Evolutionary conservation across 1,140 invertebrate genomes (phyloP), one percentile per base, ranked within the genome.

Genomic region (Grapholita molesta): DNA sequence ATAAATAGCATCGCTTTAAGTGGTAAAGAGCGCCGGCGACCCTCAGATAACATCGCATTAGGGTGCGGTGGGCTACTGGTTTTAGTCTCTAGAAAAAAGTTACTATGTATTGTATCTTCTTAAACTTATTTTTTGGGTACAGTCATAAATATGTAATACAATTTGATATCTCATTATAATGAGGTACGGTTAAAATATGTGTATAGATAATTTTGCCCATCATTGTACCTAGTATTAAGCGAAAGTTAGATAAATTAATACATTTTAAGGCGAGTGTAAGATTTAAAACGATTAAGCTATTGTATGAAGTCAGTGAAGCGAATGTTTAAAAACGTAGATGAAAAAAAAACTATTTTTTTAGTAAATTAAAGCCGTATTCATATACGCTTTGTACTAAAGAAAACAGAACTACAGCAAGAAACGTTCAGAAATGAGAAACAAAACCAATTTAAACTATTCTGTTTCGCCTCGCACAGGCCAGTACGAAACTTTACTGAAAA

Each of bases 1-100:
- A 89, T 88, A 86, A 88, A 90, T 90, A 88, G 84, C 75, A 21
- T 68, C 69, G 73, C 79, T 86, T 88, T 85, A 88, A 88, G 88
- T 86, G 83, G 86, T 81, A 88, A 88, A 89, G 83, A 78, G 76
- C 75, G 85, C 86, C 87, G 86, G 77, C 80, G 81, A 71, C 71
- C 69, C 67, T 52, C 70, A 11, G 86, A 90, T 90, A 90, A 88
- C 76, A 88, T 88, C 84, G 75, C 88, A 90, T 88, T 88, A 90
- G 83, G 84, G 80, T 71, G 74, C 73, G 73, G 72, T 68, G 71
- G 80, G 85, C 87, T 89, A 87, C 87, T 87, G 87, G 80, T 82
- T 84, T 87, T 84, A 81, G 78, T 89, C 85, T 80, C 79, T 82
- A 70, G 70, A 78, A 76, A 76, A 65, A 65, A n/a, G 2, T 5